Conservation (phyloP, 1,140 invertebrate species). For the Watersipora subatra region DNA sequence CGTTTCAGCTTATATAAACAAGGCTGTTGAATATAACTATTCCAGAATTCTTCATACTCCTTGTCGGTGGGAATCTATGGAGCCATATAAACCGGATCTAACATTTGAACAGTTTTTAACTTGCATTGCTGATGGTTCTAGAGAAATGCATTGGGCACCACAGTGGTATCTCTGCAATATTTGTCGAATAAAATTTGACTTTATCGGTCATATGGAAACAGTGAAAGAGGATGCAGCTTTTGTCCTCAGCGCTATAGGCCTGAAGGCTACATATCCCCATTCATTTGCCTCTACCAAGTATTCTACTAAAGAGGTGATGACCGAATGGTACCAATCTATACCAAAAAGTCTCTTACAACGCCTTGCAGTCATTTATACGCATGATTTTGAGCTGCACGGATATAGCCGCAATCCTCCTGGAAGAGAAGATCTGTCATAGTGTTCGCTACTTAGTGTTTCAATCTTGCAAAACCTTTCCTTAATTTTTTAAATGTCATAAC, state of each 20-base stretch:
- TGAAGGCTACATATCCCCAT: background rate
- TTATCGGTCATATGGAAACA: background rate
- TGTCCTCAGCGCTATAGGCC: background rate
- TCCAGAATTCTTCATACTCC: background rate
- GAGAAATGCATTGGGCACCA: background rate
- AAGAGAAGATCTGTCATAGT: no score
- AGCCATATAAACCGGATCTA: background rate
- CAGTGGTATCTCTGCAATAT: background rate
- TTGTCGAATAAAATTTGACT: background rate
- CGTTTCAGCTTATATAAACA: background rate
- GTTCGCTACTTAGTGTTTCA: no score
- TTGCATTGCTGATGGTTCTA: background rate
- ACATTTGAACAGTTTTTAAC: background rate
- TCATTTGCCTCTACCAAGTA: background rate
- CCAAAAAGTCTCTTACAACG: background rate
- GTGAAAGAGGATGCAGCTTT: background rate
- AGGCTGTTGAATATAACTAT: background rate
- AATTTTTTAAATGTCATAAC: no score
- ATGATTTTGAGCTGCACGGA: background rate
- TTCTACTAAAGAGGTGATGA: background rate
- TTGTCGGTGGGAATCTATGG: background rate
- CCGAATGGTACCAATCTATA: background rate
- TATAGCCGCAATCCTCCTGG: background rate
- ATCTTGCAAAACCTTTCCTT: no score
- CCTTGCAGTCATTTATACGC: background rate